Base-by-base conservation (phyloP, 2,888 invertebrate species). In the Eupithecia exiguata region DNA sequence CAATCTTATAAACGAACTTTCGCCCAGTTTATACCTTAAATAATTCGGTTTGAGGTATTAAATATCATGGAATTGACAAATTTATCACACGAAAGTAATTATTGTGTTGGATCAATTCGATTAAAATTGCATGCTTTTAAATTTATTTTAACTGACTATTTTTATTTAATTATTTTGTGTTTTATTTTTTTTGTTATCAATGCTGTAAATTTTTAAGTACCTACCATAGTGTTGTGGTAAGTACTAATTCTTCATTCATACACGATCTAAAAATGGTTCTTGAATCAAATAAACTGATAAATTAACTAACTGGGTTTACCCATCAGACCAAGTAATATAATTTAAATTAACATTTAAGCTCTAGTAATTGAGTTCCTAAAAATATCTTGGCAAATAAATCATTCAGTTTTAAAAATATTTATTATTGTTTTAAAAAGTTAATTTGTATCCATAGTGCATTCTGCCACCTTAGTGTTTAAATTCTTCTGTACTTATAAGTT, bases 1-100 rank as follows among this genome's bases (percentile, higher is more conserved):
- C 66, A 66, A 66, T 66, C 66, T 38, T 43, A 75, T 69, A 72
- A n/a, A 65, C 43, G 7, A 61, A 71, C 58, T 74, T 53, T 74
- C 71, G 10, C 65, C 65, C 38, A 21, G 65, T 40, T 66, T 30
- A 25, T 58, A 9, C 53, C 0, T 10, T 25, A 12, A 46, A 46
- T 53, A 21, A 53, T 53, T 53, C 10, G 4, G 12, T 53, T 53
- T 53, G 53, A 53, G 53, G 18, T 21, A 53, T 53, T 21, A 9
- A 2, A 49, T n/a, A 49, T 18, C 49, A 12, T 46, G 12, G 1
- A 1, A 49, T 18, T 7, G 49, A 49, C 25, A 7, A 61, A n/a
- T n/a, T n/a, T n/a, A n/a, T n/a, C n/a, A n/a, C n/a, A n/a, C n/a
- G n/a, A n/a, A n/a, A n/a, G n/a, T n/a, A n/a, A n/a, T n/a, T n/a